phyloP scores from a whole-genome alignment of 2,888 invertebrate genomes.

The Erebia palarica region DNA sequence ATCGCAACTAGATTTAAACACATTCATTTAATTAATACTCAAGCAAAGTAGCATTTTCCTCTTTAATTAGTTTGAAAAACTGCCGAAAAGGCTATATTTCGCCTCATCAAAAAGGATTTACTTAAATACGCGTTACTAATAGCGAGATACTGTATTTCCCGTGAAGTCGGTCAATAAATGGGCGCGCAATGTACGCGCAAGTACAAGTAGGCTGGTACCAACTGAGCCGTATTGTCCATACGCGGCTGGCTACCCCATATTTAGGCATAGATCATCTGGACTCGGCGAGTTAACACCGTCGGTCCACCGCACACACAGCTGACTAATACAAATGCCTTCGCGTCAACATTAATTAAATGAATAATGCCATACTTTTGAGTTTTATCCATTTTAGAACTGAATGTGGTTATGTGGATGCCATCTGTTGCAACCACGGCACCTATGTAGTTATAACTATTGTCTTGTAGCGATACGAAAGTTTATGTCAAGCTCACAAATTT shows the following conservation, averaged over 20 bases:
- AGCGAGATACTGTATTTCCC: neutral
- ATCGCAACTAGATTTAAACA: neutral
- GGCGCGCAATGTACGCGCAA: slow-evolving; percentile 9
- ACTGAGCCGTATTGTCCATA: slow-evolving; percentile 54
- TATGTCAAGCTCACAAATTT: no score
- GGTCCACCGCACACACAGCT: slow-evolving; percentile 36
- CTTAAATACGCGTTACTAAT: no score
- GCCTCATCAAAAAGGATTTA: neutral
- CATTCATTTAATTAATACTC: neutral
- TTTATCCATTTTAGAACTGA: slow-evolving; percentile 2
- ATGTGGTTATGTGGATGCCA: neutral
- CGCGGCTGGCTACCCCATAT: slow-evolving; percentile 47
- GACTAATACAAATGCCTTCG: neutral
- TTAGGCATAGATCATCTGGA: slow-evolving; percentile 52
- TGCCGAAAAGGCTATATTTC: neutral
- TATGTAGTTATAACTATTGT: neutral
- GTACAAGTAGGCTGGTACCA: slow-evolving; percentile 44
- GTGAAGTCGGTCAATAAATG: slow-evolving; percentile 7
- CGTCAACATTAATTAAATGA: slow-evolving; percentile 4
- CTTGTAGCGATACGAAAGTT: neutral
- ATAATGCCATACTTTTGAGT: neutral
- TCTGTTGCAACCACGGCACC: neutral
- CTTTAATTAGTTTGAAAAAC: no score
- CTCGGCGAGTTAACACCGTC: slow-evolving; percentile 23
- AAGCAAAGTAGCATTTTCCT: no score